phyloP scores from a whole-genome alignment of 2,113 vertebrate species.

The Gracilinanus agilis region DNA sequence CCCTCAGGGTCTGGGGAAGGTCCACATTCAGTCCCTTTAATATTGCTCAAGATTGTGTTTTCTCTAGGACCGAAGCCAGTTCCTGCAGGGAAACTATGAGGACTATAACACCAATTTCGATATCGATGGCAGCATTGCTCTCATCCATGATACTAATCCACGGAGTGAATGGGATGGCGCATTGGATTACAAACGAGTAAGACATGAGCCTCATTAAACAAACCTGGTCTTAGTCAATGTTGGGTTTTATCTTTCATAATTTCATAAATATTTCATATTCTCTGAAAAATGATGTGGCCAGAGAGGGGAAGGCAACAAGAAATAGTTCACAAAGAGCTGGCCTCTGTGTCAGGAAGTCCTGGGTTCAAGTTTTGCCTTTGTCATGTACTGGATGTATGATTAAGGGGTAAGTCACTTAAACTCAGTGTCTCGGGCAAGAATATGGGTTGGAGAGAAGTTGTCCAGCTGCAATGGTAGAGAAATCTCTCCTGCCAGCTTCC shows the following conservation, averaged over 20 bases:
- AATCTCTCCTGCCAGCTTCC: too few relatives aligned
- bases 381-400: too few relatives aligned
- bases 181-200: constrained; percentile 76
- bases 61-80: constrained; percentile 62
- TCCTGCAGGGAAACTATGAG: constrained; percentile 53
- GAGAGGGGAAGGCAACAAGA: neutral
- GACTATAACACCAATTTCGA: constrained; percentile 63
- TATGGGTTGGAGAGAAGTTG: too few relatives aligned
- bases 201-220: neutral
- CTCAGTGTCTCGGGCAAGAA: too few relatives aligned
- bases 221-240: neutral
- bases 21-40: neutral
- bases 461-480: too few relatives aligned
- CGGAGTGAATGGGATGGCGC: constrained; percentile 76
- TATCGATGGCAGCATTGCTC: constrained; percentile 54
- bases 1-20: neutral
- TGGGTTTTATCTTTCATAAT: constrained; percentile 5
- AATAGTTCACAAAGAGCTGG: too few relatives aligned
- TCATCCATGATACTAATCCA: constrained; percentile 67
- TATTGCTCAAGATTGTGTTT: neutral
- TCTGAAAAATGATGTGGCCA: neutral
- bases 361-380: too few relatives aligned
- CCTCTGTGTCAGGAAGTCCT: neutral
- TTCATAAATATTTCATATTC: too few relatives aligned
- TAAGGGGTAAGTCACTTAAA: too few relatives aligned